Percentiles rank a stretch among this genome's conserved stretches.
phyloP scores from a whole-genome alignment of 2,113 vertebrate species.

The Acanthisitta chloris region DNA sequence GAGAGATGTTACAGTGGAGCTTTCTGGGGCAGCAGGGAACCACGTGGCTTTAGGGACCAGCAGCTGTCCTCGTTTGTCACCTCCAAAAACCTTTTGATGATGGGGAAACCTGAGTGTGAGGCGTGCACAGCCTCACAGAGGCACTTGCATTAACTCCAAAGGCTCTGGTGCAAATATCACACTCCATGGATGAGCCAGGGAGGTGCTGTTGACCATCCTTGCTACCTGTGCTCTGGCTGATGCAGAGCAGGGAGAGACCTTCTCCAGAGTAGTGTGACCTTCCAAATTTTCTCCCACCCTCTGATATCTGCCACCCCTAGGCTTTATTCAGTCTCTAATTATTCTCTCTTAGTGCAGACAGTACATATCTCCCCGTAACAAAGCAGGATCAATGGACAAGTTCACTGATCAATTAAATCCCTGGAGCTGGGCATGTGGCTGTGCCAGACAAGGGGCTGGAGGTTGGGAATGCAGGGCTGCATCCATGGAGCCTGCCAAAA shows the following conservation, averaged over 20 bases:
- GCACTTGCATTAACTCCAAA: not conserved
- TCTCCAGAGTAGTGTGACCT: not conserved
- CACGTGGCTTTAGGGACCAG: not conserved
- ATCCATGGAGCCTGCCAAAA: accelerated
- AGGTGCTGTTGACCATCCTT: not conserved
- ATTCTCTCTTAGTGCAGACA: not conserved
- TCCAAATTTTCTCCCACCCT: not conserved
- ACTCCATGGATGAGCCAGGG: not conserved
- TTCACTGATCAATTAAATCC: not conserved
- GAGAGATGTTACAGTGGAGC: not conserved
- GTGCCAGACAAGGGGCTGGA: not conserved
- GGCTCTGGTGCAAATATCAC: not conserved
- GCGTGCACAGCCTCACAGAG: accelerated
- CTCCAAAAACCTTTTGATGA: not conserved
- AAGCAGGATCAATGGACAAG: not conserved
- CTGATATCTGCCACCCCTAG: not conserved
- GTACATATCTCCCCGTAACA: not conserved
- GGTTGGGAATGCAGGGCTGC: not conserved
- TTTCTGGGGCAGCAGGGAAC: not conserved
- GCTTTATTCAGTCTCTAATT: not conserved
- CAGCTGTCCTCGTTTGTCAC: accelerated
- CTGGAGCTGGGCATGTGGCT: not conserved
- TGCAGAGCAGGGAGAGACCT: not conserved
- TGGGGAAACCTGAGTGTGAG: not conserved
- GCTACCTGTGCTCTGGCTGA: not conserved